These are phyloP conservation scores for Otolemur garnettii DNA, from an alignment of 2,113 vertebrate genomes.

Conservation along the genomic window DNA sequence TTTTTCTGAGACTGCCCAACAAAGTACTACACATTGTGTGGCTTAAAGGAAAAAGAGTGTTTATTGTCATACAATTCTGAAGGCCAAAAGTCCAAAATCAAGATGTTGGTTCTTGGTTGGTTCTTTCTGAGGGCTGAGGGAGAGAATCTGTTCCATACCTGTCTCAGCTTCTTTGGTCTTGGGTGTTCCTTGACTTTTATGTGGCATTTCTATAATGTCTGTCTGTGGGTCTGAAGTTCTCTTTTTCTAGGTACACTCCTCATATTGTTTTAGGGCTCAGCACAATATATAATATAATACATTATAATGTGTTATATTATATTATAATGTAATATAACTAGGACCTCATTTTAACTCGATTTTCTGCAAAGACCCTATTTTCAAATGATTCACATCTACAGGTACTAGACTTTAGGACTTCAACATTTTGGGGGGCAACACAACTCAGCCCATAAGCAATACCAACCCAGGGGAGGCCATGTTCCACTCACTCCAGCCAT, in stretches of 20 bases:
- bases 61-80: background rate
- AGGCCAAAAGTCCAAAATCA: constrained; percentile 13
- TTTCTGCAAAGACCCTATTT: background rate
- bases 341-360: background rate
- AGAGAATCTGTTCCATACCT: background rate
- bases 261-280: background rate
- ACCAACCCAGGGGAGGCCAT: background rate
- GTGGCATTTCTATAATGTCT: background rate
- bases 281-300: background rate
- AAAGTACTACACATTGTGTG: background rate
- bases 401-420: background rate
- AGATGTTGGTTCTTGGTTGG: background rate
- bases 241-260: background rate
- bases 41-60: constrained; percentile 36
- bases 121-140: background rate
- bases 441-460: background rate
- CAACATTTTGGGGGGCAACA: background rate
- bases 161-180: background rate
- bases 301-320: background rate
- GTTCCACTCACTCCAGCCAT: background rate
- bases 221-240: background rate
- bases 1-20: constrained; percentile 21
- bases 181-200: background rate
- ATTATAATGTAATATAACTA: background rate
- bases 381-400: background rate